Conservation (phyloP, 2,113 vertebrate genomes). For the Xiphophorus hellerii region DNA sequence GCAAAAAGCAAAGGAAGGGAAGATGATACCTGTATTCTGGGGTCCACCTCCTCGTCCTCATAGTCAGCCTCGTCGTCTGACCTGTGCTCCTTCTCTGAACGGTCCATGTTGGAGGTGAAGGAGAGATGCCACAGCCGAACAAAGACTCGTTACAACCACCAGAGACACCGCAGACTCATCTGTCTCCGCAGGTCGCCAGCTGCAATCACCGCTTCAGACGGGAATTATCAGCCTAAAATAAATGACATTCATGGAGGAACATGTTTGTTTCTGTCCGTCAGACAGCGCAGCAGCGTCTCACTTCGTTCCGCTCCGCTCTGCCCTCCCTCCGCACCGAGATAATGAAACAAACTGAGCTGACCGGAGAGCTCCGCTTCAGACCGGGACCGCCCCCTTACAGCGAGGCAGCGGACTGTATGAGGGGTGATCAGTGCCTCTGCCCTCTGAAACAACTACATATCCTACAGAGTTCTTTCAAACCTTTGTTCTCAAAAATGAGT, state of each 20-base stretch:
- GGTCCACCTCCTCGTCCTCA: constrained; percentile 90
- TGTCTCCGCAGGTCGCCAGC: constrained; percentile 3
- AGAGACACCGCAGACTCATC: constrained; percentile 1
- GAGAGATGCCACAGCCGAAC: constrained; percentile 48
- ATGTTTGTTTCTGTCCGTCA: neutral
- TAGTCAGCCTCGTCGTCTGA: constrained; percentile 78
- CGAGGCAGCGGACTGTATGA: neutral
- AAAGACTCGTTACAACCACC: constrained; percentile 40
- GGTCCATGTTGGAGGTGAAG: constrained; percentile 68
- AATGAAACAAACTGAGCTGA: neutral
- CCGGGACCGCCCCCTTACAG: constrained; percentile 50
- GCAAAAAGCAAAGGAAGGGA: neutral
- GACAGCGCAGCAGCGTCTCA: neutral
- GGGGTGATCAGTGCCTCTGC: constrained; percentile 22
- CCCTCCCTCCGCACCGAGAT: neutral
- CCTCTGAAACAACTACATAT: neutral
- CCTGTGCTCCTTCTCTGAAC: constrained; percentile 61
- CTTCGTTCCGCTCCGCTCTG: neutral
- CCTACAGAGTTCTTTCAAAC: neutral
- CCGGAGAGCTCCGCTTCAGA: constrained; percentile 6
- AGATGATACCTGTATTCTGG: constrained; percentile 88
- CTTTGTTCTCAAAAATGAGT: too few relatives aligned
- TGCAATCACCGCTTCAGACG: neutral
- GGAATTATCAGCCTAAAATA: neutral
- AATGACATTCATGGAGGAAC: neutral